Conservation (phyloP, 2,113 vertebrate genomes). For the Eonycteris spelaea region DNA sequence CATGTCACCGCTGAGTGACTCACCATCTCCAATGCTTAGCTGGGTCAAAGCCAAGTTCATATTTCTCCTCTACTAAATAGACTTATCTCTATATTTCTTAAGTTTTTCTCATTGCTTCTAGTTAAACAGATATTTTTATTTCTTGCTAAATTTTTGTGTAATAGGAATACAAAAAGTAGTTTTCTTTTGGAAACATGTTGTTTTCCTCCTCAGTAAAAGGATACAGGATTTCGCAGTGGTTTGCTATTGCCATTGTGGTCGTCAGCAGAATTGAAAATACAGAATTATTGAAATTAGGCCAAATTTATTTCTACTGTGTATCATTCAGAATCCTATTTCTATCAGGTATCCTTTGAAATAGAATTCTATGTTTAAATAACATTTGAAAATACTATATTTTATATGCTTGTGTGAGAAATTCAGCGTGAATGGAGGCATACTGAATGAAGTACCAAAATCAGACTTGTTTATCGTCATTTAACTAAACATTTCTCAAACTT, state of each 20-base stretch:
- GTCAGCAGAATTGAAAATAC: background rate
- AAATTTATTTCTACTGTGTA: background rate
- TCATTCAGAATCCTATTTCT: background rate
- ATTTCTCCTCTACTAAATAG: background rate
- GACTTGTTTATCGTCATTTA: background rate
- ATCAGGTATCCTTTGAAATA: background rate
- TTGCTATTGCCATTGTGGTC: background rate
- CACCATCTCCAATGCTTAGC: background rate
- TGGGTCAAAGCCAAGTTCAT: background rate
- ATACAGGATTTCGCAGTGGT: background rate
- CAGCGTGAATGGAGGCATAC: background rate
- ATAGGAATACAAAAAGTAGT: background rate
- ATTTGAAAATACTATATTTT: background rate
- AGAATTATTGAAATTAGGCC: background rate
- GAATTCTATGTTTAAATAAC: background rate
- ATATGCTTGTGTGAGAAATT: background rate
- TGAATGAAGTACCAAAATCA: background rate
- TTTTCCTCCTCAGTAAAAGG: background rate
- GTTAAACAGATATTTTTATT: background rate
- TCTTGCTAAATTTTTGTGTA: background rate
- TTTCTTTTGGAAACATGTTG: background rate
- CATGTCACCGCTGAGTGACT: background rate
- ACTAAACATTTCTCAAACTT: background rate
- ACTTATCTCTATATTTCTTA: background rate
- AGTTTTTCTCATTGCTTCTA: background rate